Evolutionary conservation across 2,113 vertebrate species (phyloP), one percentile per base, ranked within the genome.

Genomic region (Elgaria multicarinata): DNA sequence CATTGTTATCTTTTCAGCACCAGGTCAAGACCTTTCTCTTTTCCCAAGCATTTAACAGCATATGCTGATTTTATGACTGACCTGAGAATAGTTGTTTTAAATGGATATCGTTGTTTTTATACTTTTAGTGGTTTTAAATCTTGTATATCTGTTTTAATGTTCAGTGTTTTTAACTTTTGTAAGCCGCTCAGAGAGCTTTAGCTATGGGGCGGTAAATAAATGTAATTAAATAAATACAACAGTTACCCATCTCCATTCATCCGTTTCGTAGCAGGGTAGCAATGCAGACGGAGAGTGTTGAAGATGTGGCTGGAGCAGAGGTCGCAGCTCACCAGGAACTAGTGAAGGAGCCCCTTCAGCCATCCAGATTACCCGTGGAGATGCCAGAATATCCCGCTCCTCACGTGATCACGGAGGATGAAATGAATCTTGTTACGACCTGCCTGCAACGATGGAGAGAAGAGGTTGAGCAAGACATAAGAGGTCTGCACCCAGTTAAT

Each of bases 401-500:
- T 5, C 97, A 88, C 26, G 92, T 95, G 31, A 93, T 97, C 83
- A 98, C 97, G 0, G 95, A 98, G 4, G 98, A 99, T 6, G 99
- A 99, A 95, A 97, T 99, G 74, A 95, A 76, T 89, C 98, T 98
- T 2, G 97, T 99, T 4, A 97, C 95, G 91, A 95, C 92, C 0
- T 99, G 99, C 94, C 97, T 99, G 39, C 98, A 98, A 93, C 98
- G 98, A 4, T 99, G 99, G 99, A 98, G 98, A 91, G 94, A 95
- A 0, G 98, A 99, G 94, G 98, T 98, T 0, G 97, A 99, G 39
- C 98, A 98, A 33, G 98, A 98, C 4, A 96, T 99, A 67, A 98
- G 96, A 93, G 99, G 99, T 99, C 87, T 33, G 85, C 26, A 31
- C 62, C 62, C 4, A 2, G 28, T 28, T 8, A 3, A 12, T 46